Evolutionary conservation across 2,888 invertebrate species (phyloP).

Genomic region (Didymodactylos carnosus): DNA sequence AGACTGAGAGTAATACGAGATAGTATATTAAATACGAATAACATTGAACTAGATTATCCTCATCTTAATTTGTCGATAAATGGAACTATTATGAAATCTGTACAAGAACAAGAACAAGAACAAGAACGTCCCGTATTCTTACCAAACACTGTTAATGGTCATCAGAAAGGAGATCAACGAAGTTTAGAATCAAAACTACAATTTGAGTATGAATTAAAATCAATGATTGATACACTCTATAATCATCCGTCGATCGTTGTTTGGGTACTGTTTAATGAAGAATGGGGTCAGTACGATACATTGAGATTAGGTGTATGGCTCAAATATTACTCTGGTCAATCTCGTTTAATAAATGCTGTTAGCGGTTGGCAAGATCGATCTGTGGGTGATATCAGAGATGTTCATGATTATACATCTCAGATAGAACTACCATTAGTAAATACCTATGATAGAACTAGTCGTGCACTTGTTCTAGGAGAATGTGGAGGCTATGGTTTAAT

Average conservation of each 20-base stretch:
- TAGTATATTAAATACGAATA: neutral
- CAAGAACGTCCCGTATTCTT: too few relatives aligned
- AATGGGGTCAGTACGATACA: neutral
- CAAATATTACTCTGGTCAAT: neutral
- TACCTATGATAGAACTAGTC: neutral
- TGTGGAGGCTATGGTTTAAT: neutral
- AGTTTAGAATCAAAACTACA: neutral
- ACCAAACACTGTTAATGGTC: neutral
- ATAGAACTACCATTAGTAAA: neutral
- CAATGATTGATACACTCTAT: neutral
- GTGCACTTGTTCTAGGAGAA: neutral
- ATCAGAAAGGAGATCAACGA: neutral
- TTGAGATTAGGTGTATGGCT: neutral
- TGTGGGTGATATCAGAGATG: neutral
- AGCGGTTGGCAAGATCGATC: neutral
- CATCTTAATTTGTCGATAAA: too few relatives aligned
- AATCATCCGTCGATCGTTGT: neutral
- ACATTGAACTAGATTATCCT: too few relatives aligned
- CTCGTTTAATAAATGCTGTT: neutral
- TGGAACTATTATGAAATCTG: too few relatives aligned
- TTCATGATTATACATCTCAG: neutral
- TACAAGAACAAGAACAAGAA: too few relatives aligned
- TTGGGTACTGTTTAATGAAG: neutral
- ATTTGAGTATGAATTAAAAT: neutral
- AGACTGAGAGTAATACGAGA: neutral